Percentiles rank a stretch among this genome's conserved stretches.
Conservation (phyloP, 2,888 invertebrate species). For the Noctuana brunneofusca region DNA sequence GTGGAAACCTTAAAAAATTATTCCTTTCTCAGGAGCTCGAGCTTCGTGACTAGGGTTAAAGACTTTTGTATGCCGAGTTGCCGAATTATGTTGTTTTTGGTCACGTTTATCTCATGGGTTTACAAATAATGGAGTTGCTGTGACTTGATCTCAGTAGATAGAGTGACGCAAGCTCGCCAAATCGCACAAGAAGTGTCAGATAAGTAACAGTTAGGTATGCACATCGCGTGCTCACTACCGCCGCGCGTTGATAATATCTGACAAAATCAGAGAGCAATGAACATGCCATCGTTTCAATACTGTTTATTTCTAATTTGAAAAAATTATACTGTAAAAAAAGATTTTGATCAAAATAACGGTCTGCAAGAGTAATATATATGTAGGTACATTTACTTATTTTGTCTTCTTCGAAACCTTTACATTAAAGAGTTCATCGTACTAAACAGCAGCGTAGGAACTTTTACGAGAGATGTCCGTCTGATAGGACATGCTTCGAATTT, state of each 20-base stretch:
- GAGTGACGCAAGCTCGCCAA: conserved; percentile 53
- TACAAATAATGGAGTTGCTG: conserved; percentile 40
- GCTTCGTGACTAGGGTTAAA: conserved; percentile 65
- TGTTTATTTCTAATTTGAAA: neutral
- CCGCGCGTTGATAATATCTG: neutral
- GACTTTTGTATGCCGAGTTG: conserved; percentile 45
- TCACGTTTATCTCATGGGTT: conserved; percentile 50
- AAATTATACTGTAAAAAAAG: conserved; percentile 21
- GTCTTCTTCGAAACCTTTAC: conserved; percentile 15
- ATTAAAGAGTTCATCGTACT: conserved; percentile 69
- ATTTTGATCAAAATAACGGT: conserved; percentile 33
- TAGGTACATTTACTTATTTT: conserved; percentile 30
- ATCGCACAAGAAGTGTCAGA: conserved; percentile 51
- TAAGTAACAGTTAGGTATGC: conserved; percentile 54
- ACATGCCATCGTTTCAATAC: conserved; percentile 36
- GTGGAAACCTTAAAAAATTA: conserved; percentile 52
- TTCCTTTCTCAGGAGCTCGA: conserved; percentile 53
- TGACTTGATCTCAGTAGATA: conserved; percentile 44
- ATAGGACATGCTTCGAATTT: conserved; percentile 71
- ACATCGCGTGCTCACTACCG: conserved; percentile 37
- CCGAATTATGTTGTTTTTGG: conserved; percentile 57
- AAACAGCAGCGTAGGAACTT: conserved; percentile 62
- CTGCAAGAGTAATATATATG: conserved; percentile 23
- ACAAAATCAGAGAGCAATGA: conserved; percentile 12
- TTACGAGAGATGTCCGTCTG: conserved; percentile 69